These are phyloP conservation scores for Sericinus montela DNA, from an alignment of 2,888 invertebrate genomes.

Conservation along the genomic window DNA sequence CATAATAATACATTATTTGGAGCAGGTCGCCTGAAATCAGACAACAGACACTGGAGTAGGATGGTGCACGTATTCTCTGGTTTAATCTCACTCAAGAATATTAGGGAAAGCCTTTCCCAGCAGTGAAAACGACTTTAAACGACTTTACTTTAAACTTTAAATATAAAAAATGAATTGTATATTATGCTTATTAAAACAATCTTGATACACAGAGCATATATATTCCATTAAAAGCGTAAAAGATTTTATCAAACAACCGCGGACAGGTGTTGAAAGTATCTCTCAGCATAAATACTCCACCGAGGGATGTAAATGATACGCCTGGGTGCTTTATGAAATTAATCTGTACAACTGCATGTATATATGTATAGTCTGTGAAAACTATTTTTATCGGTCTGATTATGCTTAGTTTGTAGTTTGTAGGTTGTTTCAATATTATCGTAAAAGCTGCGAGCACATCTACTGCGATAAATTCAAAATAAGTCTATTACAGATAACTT, in stretches of 20 bases:
- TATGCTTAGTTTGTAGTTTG: slow-evolving; percentile 5
- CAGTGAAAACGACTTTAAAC: too few species aligned
- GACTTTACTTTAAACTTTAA: too few species aligned
- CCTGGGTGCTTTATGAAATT: slow-evolving; percentile 11
- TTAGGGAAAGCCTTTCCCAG: too few species aligned
- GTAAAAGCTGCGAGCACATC: slow-evolving; percentile 7
- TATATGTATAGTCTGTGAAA: slow-evolving; percentile 7
- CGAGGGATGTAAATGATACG: slow-evolving; percentile 14
- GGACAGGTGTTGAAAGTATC: slow-evolving; percentile 12
- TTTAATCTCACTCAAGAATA: too few species aligned
- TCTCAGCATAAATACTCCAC: slow-evolving; percentile 3
- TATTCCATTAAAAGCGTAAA: background rate
- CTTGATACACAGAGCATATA: too few species aligned
- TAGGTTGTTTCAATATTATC: slow-evolving; percentile 2
- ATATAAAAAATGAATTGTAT: too few species aligned
- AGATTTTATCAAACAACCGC: background rate
- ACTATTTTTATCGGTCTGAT: slow-evolving; percentile 15
- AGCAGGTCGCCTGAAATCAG: too few species aligned
- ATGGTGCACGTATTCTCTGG: too few species aligned
- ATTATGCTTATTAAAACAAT: too few species aligned
- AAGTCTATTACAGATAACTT: too few species aligned
- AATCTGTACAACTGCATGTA: slow-evolving; percentile 8
- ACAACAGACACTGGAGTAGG: too few species aligned
- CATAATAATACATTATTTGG: too few species aligned
- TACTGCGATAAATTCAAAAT: background rate